Evolutionary conservation across 2,888 invertebrate genomes (phyloP).

Genomic region (Sicus ferrugineus): DNA sequence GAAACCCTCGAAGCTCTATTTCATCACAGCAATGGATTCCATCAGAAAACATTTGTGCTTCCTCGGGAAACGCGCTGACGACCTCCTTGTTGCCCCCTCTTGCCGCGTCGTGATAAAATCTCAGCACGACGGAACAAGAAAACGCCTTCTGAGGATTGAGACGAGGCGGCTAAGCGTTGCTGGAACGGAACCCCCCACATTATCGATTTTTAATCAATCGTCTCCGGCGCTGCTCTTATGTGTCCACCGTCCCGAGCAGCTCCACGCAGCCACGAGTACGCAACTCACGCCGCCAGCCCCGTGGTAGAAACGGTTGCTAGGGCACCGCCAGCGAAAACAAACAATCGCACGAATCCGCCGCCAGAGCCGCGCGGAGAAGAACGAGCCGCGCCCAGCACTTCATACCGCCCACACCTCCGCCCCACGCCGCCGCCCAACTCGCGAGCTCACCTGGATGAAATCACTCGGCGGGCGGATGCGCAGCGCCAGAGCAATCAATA

Average conservation of each 20-base stretch:
- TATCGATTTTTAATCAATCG: constrained; percentile 22
- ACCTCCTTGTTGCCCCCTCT: too few species aligned
- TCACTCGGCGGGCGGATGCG: constrained; percentile 32
- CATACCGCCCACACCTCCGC: not conserved
- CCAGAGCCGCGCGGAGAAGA: not conserved
- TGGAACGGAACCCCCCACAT: not conserved
- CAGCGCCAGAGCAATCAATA: constrained; percentile 32
- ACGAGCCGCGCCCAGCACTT: not conserved
- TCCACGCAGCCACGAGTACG: constrained; percentile 8
- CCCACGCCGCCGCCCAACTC: not conserved
- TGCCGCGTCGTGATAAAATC: too few species aligned
- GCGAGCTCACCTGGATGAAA: constrained; percentile 37
- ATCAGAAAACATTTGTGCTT: too few species aligned
- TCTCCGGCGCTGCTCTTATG: not conserved
- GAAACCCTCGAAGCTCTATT: too few species aligned
- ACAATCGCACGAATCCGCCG: constrained; percentile 51
- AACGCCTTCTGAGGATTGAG: too few species aligned
- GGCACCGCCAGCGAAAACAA: constrained; percentile 47
- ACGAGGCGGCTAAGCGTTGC: not conserved
- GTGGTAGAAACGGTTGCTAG: constrained; percentile 48
- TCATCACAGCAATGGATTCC: too few species aligned
- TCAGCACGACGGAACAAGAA: too few species aligned
- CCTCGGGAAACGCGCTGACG: too few species aligned
- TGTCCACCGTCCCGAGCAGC: constrained; percentile 17
- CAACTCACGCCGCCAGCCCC: not conserved